Conservation (phyloP, 53 echinoderm and acorn worm genomes). For the Echinometra lucunter region DNA sequence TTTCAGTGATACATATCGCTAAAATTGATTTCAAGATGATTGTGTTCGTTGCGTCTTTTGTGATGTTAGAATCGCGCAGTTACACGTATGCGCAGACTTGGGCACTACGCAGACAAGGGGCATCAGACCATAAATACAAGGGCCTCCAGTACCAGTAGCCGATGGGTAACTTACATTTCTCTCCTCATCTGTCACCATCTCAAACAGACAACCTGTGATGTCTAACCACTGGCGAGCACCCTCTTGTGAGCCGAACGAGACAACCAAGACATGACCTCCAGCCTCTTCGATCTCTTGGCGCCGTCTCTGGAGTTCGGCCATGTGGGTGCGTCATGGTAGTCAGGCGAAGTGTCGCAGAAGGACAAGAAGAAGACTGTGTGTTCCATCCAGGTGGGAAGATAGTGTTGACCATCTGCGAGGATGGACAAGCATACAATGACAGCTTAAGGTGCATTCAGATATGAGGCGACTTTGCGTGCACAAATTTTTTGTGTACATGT, state of each 20-base stretch:
- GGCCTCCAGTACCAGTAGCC: too few relatives aligned
- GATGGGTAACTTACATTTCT: slow-evolving; percentile 80
- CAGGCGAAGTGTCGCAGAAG: slow-evolving; percentile 96
- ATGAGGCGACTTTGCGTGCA: too few relatives aligned
- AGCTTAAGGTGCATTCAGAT: too few relatives aligned
- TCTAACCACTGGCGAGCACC: slow-evolving; percentile 88
- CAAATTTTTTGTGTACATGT: too few relatives aligned
- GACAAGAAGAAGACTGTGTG: slow-evolving; percentile 72
- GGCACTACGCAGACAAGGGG: too few relatives aligned
- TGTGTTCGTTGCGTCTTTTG: too few relatives aligned
- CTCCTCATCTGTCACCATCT: slow-evolving; percentile 88
- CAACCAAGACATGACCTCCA: slow-evolving; percentile 84
- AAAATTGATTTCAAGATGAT: too few relatives aligned
- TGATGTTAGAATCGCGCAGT: too few relatives aligned
- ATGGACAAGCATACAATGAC: slow-evolving; percentile 43
- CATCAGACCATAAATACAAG: too few relatives aligned
- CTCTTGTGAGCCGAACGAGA: slow-evolving; percentile 88
- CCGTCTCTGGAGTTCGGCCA: slow-evolving; percentile 75
- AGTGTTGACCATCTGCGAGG: slow-evolving; percentile 60
- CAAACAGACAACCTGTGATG: slow-evolving; percentile 82
- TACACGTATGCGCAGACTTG: too few relatives aligned
- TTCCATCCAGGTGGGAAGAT: slow-evolving; percentile 65
- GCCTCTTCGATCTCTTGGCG: slow-evolving; percentile 68
- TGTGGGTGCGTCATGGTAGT: slow-evolving; percentile 97
- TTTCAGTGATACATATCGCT: too few relatives aligned